phyloP scores from a whole-genome alignment of 2,888 invertebrate species.

The Uloborus plumipes region DNA sequence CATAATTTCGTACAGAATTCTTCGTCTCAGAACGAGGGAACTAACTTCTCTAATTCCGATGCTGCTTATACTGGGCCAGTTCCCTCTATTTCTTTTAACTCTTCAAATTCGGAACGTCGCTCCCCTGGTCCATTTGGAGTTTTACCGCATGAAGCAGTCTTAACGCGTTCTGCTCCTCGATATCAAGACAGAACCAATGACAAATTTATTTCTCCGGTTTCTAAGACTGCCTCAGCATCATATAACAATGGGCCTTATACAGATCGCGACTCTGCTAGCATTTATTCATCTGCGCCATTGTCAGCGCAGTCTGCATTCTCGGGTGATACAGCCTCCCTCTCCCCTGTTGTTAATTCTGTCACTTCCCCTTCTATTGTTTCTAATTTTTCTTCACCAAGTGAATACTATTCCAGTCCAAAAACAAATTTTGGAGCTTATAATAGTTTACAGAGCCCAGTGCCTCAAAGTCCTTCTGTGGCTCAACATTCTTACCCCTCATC shows the following conservation, averaged over 20 bases:
- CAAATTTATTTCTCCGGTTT: slow-evolving; percentile 34
- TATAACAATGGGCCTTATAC: slow-evolving; percentile 50
- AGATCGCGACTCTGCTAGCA: slow-evolving; percentile 16
- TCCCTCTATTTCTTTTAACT: slow-evolving; percentile 38
- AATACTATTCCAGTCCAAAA: slow-evolving; percentile 50
- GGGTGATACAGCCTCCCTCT: slow-evolving; percentile 46
- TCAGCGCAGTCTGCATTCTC: slow-evolving; percentile 43
- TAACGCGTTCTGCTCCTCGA: slow-evolving; percentile 12
- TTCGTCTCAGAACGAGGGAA: slow-evolving; percentile 38
- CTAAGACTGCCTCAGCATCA: slow-evolving; percentile 32
- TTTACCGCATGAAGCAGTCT: slow-evolving; percentile 64
- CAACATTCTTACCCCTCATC: slow-evolving; percentile 54
- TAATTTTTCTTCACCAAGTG: slow-evolving; percentile 47
- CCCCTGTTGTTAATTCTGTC: slow-evolving; percentile 41
- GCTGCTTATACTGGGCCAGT: slow-evolving; percentile 7
- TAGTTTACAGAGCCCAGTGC: slow-evolving; percentile 51
- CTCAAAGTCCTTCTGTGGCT: slow-evolving; percentile 54
- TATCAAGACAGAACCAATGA: slow-evolving; percentile 40
- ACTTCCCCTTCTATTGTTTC: slow-evolving; percentile 31
- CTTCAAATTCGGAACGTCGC: slow-evolving; percentile 28
- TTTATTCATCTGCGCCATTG: slow-evolving; percentile 38
- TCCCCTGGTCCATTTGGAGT: slow-evolving; percentile 63
- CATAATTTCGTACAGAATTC: slow-evolving; percentile 12
- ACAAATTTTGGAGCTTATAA: slow-evolving; percentile 59
- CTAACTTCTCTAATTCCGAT: slow-evolving; percentile 23